phyloP scores from a whole-genome alignment of 2,797 vertebrate species.

The Helarctos malayanus region DNA sequence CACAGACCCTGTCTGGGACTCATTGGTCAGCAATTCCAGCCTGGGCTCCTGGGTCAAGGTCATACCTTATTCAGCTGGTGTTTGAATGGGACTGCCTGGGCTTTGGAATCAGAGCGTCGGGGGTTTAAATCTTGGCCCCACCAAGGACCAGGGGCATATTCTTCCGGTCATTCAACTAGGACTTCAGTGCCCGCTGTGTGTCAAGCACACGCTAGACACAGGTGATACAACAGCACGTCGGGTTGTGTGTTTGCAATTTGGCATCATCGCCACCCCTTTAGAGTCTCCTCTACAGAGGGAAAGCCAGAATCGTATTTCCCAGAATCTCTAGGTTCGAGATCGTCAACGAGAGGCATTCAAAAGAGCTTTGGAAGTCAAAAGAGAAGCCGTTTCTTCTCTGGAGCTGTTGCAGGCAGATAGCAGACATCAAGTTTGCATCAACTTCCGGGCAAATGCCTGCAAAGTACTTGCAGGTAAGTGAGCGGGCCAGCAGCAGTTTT shows the following conservation, averaged over 20 bases:
- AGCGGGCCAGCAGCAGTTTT: neutral
- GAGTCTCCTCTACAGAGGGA: neutral
- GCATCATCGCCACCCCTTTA: neutral
- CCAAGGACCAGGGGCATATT: neutral
- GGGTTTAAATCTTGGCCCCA: neutral
- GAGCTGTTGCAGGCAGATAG: neutral
- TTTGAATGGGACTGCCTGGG: neutral
- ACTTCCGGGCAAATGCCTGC: neutral
- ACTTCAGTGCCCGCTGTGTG: neutral
- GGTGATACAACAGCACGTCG: too few species aligned
- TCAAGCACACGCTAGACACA: neutral
- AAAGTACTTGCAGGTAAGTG: neutral
- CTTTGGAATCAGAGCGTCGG: neutral
- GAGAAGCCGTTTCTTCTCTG: neutral
- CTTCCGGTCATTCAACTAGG: neutral
- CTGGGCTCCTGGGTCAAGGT: neutral
- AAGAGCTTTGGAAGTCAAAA: neutral
- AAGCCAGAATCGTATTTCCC: neutral
- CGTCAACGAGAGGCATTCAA: neutral
- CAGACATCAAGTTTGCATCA: neutral
- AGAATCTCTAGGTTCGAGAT: neutral
- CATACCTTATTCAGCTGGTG: neutral
- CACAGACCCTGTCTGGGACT: neutral
- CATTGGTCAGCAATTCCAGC: neutral
- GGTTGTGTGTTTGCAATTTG: neutral